These are phyloP conservation scores for Drosophila biarmipes DNA, from an alignment of 1,140 invertebrate genomes.

Conservation along the genomic window DNA sequence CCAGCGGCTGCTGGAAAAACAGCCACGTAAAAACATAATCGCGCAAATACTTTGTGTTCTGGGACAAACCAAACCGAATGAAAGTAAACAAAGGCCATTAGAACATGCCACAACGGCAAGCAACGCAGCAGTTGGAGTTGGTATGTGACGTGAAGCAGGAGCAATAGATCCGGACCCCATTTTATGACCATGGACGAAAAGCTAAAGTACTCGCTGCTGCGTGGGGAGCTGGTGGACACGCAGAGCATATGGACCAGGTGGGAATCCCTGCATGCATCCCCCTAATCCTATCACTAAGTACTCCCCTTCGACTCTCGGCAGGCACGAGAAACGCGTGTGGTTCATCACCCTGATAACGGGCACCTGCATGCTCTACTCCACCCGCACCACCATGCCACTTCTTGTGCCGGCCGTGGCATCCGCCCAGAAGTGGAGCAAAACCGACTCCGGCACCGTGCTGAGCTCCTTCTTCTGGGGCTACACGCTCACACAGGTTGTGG, in stretches of 20 bases:
- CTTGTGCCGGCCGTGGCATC: conserved; percentile 88
- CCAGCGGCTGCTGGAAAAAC: conserved; percentile 32
- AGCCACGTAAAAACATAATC: conserved; percentile 60
- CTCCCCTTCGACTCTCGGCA: conserved; percentile 49
- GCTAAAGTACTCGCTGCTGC: conserved; percentile 81
- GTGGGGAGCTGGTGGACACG: conserved; percentile 77
- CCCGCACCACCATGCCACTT: conserved; percentile 89
- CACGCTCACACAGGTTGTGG: conserved; percentile 89
- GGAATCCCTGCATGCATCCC: not conserved
- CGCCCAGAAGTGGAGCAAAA: conserved; percentile 90
- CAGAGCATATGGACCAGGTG: conserved; percentile 83
- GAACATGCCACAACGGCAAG: conserved; percentile 51
- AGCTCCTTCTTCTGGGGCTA: conserved; percentile 93
- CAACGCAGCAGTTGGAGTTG: conserved; percentile 17
- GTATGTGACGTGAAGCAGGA: conserved; percentile 39
- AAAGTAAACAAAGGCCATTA: conserved; percentile 30
- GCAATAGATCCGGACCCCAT: conserved; percentile 8
- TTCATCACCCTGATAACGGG: conserved; percentile 88
- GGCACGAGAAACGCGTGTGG: conserved; percentile 87
- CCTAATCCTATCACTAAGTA: not conserved
- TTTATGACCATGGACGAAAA: conserved; percentile 78
- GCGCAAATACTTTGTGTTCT: conserved; percentile 10
- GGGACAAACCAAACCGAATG: conserved; percentile 18
- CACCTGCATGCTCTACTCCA: conserved; percentile 89
- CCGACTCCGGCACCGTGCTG: conserved; percentile 89